A percentile compares a stretch with the other conserved stretches of the same genome.
Evolutionary conservation across 2,888 invertebrate species (phyloP).

Genomic region (Augiades crinisus): DNA sequence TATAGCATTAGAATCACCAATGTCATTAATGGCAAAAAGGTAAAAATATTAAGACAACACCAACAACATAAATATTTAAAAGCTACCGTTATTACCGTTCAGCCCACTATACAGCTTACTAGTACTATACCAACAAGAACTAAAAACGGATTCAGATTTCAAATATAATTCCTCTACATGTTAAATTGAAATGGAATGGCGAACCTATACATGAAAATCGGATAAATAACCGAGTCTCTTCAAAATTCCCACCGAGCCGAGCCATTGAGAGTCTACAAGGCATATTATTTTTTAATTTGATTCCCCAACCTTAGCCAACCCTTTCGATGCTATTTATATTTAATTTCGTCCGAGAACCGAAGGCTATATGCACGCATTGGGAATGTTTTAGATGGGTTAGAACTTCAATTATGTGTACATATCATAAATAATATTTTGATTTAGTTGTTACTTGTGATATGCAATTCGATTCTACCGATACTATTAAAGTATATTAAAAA

Average conservation of each 20-base stretch:
- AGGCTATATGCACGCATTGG: constrained; percentile 35
- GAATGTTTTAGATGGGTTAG: constrained; percentile 27
- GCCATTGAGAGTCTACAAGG: constrained; percentile 21
- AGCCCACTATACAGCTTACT: too few species aligned
- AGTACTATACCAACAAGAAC: neutral
- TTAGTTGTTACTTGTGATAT: too few species aligned
- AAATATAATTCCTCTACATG: neutral
- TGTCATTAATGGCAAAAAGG: too few species aligned
- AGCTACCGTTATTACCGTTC: too few species aligned
- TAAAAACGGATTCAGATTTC: neutral
- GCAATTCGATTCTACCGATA: too few species aligned
- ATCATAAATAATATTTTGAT: too few species aligned
- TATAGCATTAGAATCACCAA: too few species aligned
- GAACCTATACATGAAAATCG: too few species aligned
- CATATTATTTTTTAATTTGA: constrained; percentile 63
- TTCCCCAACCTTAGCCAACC: constrained; percentile 47
- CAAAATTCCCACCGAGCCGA: neutral
- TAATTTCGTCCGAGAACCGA: constrained; percentile 50
- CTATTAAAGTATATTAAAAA: too few species aligned
- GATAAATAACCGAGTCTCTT: constrained; percentile 9
- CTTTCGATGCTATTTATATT: constrained; percentile 61
- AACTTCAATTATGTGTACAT: neutral
- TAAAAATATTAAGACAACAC: too few species aligned
- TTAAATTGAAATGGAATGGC: neutral
- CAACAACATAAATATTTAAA: too few species aligned